Conservation (phyloP, 2,113 vertebrate genomes). For the Gallinago paraguaiae region DNA sequence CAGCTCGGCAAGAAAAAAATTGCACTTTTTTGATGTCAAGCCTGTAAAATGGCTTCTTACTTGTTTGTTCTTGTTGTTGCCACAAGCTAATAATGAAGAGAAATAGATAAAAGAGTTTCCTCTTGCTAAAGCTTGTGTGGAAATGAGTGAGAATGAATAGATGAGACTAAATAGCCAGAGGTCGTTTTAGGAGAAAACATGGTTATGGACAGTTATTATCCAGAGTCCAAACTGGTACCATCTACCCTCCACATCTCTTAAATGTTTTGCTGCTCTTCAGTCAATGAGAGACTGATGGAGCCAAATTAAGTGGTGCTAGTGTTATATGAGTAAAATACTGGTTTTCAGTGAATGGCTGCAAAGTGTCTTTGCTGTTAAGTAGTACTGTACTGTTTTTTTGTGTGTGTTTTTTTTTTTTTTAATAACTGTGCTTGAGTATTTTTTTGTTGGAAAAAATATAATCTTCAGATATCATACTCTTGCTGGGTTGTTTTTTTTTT, state of each 20-base stretch:
- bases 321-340: not conserved
- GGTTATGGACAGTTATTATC: not conserved
- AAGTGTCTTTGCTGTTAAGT: not conserved
- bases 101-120: not conserved
- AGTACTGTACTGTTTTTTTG: not conserved
- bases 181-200: not conserved
- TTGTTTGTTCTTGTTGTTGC: not conserved
- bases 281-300: not conserved
- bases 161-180: not conserved
- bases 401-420: no score
- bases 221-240: not conserved
- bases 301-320: not conserved
- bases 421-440: not conserved
- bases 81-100: not conserved
- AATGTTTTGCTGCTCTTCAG: not conserved
- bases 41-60: not conserved
- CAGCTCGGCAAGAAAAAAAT: not conserved
- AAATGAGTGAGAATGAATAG: not conserved
- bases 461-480: not conserved
- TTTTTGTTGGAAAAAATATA: not conserved
- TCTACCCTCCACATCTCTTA: not conserved
- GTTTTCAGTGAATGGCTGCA: not conserved
- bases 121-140: not conserved
- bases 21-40: not conserved
- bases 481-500: not conserved